Base-by-base conservation (phyloP, 2,888 invertebrate species). In the Acanthosepion pharaonis region DNA sequence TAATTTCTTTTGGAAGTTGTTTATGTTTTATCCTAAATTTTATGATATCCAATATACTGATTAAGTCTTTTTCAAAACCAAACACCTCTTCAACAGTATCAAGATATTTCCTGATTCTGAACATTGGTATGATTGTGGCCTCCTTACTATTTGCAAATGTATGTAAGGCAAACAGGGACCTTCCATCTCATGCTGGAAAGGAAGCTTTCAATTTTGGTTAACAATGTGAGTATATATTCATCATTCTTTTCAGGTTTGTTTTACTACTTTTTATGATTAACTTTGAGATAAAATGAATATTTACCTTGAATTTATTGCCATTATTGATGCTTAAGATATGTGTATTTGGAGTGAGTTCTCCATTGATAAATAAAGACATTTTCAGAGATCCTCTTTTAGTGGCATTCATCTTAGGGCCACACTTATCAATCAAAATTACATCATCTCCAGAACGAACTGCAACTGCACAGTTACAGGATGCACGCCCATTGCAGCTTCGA, bases 391-490 rank as follows among this genome's bases (percentile, higher is more conserved):
- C 23, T 18, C 49, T n/a, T 11, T 94, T 95, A 9, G 64, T 94
- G 0, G 92, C 92, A 0, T 93, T 94, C 28, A 94, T 94, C 42
- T 92, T 94, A 8, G 95, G 94, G 33, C 95, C 96, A 95, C 96
- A 96, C 25, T 95, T 94, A 94, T 96, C 96, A 59, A 96, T 94
- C 8, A 96, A 91, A 64, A 96, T 96, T 78, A 96, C 95, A 95
- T 96, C 96, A 95, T 96, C 96, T 5, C 95, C 95, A 33, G 96
- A 95, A 49, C 95, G 95, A 6, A 96, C 95, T 3, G 96, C 96
- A 55, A 96, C 96, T 55, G 96, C 96, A 95, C 96, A 96, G 95
- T 96, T 96, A 94, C 96, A 96, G 0, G 96, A 95, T 25, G 96
- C 96, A 33, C 92, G 20, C 92, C 94, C 95, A 42, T 94, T 94